Evolutionary conservation across 37 sponge, comb jelly and placozoan species (phyloP).

Genomic region (Cliona cf. orientalis): DNA sequence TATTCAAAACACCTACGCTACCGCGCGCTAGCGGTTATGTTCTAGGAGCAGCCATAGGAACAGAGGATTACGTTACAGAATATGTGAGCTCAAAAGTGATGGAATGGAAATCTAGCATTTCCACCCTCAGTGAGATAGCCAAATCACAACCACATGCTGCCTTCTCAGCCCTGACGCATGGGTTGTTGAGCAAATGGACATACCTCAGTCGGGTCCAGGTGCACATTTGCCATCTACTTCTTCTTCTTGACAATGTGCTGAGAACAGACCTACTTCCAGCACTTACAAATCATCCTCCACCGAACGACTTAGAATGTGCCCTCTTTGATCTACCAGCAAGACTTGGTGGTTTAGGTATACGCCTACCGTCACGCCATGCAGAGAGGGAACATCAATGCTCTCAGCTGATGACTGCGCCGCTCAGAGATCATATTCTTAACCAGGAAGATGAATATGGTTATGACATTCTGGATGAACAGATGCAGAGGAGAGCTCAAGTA

Average conservation of each 20-base stretch:
- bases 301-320: background rate
- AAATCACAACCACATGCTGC: constrained; percentile 16
- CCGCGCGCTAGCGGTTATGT: no score
- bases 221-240: constrained; percentile 4
- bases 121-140: constrained; percentile 2
- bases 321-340: background rate
- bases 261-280: background rate
- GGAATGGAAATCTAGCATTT: background rate
- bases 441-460: background rate
- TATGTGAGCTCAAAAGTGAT: background rate
- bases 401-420: background rate
- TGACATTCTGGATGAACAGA: constrained; percentile 9
- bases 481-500: background rate
- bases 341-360: background rate
- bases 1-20: no score
- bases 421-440: background rate
- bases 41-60: constrained; percentile 27
- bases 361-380: background rate
- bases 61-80: background rate
- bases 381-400: background rate
- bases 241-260: background rate
- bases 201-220: background rate
- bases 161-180: no score
- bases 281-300: background rate
- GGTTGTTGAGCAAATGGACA: background rate